phyloP scores from a whole-genome alignment of 2,797 vertebrate species.

The Meriones psammophilus region DNA sequence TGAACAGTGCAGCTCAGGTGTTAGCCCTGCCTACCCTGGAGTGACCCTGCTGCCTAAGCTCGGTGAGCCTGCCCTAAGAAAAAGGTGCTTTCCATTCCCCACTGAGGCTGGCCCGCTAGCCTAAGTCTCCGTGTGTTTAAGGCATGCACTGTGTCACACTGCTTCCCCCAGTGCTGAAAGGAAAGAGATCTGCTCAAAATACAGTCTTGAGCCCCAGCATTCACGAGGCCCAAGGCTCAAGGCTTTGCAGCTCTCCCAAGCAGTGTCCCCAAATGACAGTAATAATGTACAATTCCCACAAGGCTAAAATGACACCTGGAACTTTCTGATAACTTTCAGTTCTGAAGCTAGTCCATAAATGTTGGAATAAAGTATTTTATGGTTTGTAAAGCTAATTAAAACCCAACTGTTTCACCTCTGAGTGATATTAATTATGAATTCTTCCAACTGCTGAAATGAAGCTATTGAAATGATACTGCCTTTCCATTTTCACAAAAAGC shows the following conservation, averaged over 20 bases:
- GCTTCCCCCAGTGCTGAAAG: neutral
- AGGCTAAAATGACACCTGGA: neutral
- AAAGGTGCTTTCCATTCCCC: neutral
- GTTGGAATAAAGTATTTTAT: constrained; percentile 1
- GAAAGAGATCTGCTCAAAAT: neutral
- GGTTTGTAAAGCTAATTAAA: constrained; percentile 50
- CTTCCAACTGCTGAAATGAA: neutral
- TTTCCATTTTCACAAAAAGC: neutral
- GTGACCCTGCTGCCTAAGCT: neutral
- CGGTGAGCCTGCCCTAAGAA: neutral
- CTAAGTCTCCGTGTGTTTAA: neutral
- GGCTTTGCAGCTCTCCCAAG: neutral
- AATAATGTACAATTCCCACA: neutral
- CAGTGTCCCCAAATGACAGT: neutral
- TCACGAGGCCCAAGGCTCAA: neutral
- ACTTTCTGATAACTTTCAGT: neutral
- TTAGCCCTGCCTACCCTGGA: neutral
- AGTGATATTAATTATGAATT: constrained; percentile 31
- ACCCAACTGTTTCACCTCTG: neutral
- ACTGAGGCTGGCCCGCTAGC: neutral
- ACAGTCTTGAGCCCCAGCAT: neutral
- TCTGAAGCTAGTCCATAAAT: constrained; percentile 21
- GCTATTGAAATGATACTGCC: neutral
- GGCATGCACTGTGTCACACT: neutral
- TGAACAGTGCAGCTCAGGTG: neutral